Conservation (phyloP, 2,888 invertebrate species). For the Ashinkailepas kermadecensis region DNA sequence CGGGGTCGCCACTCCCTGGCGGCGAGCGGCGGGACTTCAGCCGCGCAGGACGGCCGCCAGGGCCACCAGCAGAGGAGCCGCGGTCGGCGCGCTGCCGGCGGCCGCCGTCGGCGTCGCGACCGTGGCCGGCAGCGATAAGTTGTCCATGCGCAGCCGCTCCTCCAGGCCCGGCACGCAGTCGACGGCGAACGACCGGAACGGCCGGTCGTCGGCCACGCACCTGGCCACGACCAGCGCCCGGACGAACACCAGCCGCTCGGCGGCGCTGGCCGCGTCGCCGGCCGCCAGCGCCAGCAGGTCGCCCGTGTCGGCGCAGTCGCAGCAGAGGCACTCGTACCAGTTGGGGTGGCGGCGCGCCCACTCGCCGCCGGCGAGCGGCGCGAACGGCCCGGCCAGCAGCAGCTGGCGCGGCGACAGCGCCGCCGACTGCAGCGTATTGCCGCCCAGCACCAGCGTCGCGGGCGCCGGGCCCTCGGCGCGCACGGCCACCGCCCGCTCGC, state of each 20-base stretch:
- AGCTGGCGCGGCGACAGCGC: neutral
- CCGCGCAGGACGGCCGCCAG: neutral
- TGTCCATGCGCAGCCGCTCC: neutral
- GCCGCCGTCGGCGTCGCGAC: neutral
- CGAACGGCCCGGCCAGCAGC: neutral
- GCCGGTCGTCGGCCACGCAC: neutral
- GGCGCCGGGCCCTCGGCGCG: neutral
- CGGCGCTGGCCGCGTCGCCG: neutral
- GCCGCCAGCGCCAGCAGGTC: neutral
- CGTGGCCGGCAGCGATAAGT: neutral
- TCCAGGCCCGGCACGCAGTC: neutral
- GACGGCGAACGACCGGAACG: neutral
- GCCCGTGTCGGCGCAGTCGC: neutral
- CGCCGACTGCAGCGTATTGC: neutral
- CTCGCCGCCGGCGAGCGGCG: neutral
- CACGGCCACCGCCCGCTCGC: neutral
- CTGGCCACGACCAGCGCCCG: neutral
- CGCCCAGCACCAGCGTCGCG: neutral
- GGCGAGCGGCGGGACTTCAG: neutral
- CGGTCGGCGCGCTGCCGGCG: neutral
- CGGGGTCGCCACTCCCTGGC: neutral
- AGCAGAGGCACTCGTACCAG: neutral
- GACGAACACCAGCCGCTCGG: neutral
- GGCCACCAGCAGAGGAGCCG: neutral
- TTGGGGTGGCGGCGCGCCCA: neutral